Percentiles rank a stretch among this genome's conserved stretches.
Evolutionary conservation across 2,888 invertebrate species (phyloP).

Genomic region (Orthosia incerta): DNA sequence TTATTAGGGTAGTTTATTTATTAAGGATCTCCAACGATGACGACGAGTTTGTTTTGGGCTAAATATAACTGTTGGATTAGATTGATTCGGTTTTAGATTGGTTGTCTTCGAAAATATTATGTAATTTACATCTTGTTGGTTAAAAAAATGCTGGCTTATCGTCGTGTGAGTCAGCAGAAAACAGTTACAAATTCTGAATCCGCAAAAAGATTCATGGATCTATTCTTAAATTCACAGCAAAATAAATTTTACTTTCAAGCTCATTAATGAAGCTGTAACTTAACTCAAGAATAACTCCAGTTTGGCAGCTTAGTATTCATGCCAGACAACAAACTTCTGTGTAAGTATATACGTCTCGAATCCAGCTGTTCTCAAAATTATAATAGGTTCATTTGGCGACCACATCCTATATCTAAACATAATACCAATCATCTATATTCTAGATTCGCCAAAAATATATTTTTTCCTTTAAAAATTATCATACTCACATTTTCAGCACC

Average conservation of each 20-base stretch:
- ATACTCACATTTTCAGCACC: constrained; percentile 46
- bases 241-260: background rate
- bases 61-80: constrained; percentile 26
- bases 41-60: constrained; percentile 11
- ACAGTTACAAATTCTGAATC: too few relatives aligned
- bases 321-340: too few relatives aligned
- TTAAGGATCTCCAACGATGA: too few relatives aligned
- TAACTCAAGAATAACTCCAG: background rate
- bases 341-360: background rate
- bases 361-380: background rate
- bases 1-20: background rate
- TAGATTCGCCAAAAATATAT: constrained; percentile 12
- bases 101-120: constrained; percentile 13
- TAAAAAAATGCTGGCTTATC: too few relatives aligned
- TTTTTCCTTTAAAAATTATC: constrained; percentile 47
- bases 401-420: constrained; percentile 6
- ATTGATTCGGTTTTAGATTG: constrained; percentile 16
- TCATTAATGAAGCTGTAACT: background rate
- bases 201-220: background rate
- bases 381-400: background rate
- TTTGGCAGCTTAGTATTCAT: background rate
- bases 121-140: background rate
- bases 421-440: constrained; percentile 4
- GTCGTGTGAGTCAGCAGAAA: background rate
- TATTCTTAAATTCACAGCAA: background rate